These are phyloP conservation scores for Pan paniscus DNA, from an alignment of 2,113 vertebrate species.

Conservation along the genomic window DNA sequence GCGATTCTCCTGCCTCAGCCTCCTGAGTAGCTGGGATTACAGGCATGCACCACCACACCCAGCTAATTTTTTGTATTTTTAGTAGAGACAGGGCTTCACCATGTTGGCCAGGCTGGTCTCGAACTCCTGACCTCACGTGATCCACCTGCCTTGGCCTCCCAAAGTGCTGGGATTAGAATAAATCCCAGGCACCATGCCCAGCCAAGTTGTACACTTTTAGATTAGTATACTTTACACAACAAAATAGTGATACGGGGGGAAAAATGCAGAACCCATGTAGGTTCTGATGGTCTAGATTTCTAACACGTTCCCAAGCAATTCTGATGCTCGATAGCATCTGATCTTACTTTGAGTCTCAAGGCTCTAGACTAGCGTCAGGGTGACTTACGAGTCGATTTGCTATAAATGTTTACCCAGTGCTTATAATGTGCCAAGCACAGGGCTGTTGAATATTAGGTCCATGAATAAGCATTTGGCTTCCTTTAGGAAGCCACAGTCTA, in stretches of 20 bases:
- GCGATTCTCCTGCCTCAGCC: too few species aligned
- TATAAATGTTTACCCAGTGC: not conserved
- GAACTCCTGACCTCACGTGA: too few species aligned
- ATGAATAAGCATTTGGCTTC: not conserved
- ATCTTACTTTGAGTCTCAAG: not conserved
- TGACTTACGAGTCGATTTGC: not conserved
- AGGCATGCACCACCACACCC: too few species aligned
- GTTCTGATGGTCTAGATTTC: not conserved
- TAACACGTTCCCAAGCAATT: not conserved
- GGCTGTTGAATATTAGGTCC: not conserved
- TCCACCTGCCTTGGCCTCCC: too few species aligned
- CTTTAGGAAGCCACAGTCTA: not conserved
- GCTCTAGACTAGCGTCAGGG: not conserved
- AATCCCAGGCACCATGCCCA: too few species aligned
- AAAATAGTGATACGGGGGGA: not conserved
- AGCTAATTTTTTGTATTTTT: too few species aligned
- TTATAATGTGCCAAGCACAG: not conserved
- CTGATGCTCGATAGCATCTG: not conserved
- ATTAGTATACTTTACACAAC: not conserved
- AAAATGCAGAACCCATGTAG: not conserved
- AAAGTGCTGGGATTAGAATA: too few species aligned
- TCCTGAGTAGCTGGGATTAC: too few species aligned
- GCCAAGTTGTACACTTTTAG: not conserved
- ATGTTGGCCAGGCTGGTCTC: too few species aligned
- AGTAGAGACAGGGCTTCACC: too few species aligned